Conservation (phyloP, 64 coral and sea anemone genomes). For the Montipora capricornis region DNA sequence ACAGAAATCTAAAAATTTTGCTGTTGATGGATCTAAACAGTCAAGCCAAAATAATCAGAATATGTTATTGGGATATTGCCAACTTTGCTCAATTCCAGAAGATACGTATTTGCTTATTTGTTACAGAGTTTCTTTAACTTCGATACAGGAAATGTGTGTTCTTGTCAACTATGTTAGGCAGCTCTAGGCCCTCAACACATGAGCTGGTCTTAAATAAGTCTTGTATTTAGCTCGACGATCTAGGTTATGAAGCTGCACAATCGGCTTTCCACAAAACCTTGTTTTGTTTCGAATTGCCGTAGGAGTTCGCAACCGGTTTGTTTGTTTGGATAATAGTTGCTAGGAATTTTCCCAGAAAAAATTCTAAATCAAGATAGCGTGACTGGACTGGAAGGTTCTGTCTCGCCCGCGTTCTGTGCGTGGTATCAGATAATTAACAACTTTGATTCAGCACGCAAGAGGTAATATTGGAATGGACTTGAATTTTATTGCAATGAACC, state of each 20-base stretch:
- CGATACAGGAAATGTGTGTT: conserved; percentile 42
- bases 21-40: not conserved
- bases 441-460: conserved; percentile 3
- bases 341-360: conserved; percentile 5
- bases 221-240: too few relatives aligned
- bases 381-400: conserved; percentile 37
- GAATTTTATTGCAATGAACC: conserved; percentile 7
- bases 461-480: not conserved
- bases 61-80: not conserved
- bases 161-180: not conserved
- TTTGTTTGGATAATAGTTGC: not conserved
- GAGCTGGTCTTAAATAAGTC: too few relatives aligned
- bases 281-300: not conserved
- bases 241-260: not conserved
- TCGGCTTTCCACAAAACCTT: not conserved
- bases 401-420: not conserved
- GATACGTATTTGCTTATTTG: conserved; percentile 38
- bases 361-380: not conserved
- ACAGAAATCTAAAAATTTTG: not conserved
- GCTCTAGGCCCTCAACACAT: not conserved
- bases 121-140: conserved; percentile 57
- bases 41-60: not conserved
- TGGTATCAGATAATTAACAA: conserved; percentile 10
- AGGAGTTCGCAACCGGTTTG: not conserved
- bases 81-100: conserved; percentile 16